Conservation (phyloP, 2,888 invertebrate genomes). For the Megaustenia siamemsis region DNA sequence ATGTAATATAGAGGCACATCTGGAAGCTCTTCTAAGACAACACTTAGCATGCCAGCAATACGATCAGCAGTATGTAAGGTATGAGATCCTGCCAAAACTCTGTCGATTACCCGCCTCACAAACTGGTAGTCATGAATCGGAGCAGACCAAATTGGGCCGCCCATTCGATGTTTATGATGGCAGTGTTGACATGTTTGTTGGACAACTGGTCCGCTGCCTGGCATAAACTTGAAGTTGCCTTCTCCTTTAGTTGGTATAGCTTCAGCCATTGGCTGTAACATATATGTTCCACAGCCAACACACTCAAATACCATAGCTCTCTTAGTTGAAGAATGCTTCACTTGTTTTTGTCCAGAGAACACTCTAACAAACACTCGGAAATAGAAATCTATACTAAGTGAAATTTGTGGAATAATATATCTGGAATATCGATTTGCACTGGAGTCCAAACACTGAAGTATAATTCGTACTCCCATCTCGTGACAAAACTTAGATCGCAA, state of each 20-base stretch:
- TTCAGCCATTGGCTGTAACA: conserved; percentile 88
- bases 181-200: conserved; percentile 87
- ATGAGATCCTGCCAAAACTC: conserved; percentile 72
- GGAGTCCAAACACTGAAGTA: conserved; percentile 92
- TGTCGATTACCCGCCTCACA: conserved; percentile 85
- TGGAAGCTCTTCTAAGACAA: conserved; percentile 88
- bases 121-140: conserved; percentile 91
- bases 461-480: conserved; percentile 97
- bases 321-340: conserved; percentile 89
- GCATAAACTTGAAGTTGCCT: conserved; percentile 83
- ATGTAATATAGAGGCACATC: conserved; percentile 93
- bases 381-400: conserved; percentile 97
- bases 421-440: conserved; percentile 95
- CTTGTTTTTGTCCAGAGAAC: conserved; percentile 88
- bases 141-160: conserved; percentile 96
- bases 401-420: conserved; percentile 93
- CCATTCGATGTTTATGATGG: conserved; percentile 86
- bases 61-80: conserved; percentile 87
- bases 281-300: conserved; percentile 90
- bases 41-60: conserved; percentile 84
- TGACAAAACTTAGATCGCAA: conserved; percentile 88
- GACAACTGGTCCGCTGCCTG: conserved; percentile 88
- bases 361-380: conserved; percentile 94
- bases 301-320: conserved; percentile 93
- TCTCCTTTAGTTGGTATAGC: conserved; percentile 70